These are phyloP conservation scores for Drosophila sucinea DNA, from an alignment of 1,140 invertebrate species.

Conservation along the genomic window DNA sequence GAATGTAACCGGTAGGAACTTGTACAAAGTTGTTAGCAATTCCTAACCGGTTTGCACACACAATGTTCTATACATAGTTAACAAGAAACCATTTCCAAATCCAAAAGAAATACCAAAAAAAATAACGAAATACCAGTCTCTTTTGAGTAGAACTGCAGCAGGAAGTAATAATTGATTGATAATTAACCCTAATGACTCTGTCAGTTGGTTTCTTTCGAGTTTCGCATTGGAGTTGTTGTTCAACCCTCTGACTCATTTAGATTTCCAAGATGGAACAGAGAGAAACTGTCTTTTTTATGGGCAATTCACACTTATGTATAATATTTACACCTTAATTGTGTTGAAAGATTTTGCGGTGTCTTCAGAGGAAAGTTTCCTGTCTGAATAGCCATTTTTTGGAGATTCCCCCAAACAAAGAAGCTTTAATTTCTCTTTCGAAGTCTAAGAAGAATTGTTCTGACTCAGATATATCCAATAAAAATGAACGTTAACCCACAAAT, in stretches of 20 bases:
- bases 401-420: no score
- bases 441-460: no score
- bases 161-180: slow-evolving; percentile 17
- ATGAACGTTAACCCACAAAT: no score
- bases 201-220: neutral
- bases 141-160: slow-evolving; percentile 8
- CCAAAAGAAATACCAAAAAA: neutral
- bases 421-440: no score
- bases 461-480: no score
- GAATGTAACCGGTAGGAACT: slow-evolving; percentile 16
- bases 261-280: neutral
- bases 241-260: slow-evolving; percentile 11
- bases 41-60: slow-evolving; percentile 13
- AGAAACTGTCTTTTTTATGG: slow-evolving; percentile 8
- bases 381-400: neutral
- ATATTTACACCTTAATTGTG: neutral
- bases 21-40: neutral
- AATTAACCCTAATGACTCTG: slow-evolving; percentile 16
- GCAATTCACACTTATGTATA: slow-evolving; percentile 2
- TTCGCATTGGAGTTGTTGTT: neutral
- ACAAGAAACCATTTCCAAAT: slow-evolving; percentile 5
- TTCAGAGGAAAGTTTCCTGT: neutral
- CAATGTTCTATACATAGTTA: neutral
- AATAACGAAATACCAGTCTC: slow-evolving; percentile 9
- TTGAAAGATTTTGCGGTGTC: neutral